These are phyloP conservation scores for Mizuhopecten yessoensis DNA, from an alignment of 1,140 invertebrate species.

Conservation along the genomic window DNA sequence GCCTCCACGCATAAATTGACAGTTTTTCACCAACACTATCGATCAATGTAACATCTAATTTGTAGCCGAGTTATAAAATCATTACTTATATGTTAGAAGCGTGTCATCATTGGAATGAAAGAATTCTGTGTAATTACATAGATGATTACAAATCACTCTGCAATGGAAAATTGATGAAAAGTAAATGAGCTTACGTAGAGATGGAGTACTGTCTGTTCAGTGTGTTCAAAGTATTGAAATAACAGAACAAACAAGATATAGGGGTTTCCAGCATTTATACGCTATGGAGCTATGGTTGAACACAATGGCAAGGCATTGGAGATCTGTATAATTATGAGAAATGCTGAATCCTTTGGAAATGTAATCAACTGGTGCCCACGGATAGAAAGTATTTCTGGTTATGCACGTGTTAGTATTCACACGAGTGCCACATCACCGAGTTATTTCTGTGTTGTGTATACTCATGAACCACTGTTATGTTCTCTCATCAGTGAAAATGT, in stretches of 20 bases:
- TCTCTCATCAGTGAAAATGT: too few relatives aligned
- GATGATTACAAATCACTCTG: background rate
- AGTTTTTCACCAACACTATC: background rate
- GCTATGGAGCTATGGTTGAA: background rate
- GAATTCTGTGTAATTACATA: slow-evolving; percentile 8
- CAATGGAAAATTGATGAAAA: background rate
- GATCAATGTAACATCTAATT: slow-evolving; percentile 9
- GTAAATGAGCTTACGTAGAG: background rate
- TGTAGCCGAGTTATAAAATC: slow-evolving; percentile 18
- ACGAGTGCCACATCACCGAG: background rate
- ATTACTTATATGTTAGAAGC: slow-evolving; percentile 35
- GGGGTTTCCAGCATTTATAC: background rate
- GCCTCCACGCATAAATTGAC: background rate
- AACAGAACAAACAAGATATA: background rate
- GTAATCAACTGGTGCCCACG: slow-evolving; percentile 15
- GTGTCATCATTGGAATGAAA: background rate
- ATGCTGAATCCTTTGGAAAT: background rate
- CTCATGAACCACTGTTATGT: too few relatives aligned
- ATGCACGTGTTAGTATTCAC: background rate
- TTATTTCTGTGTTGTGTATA: too few relatives aligned
- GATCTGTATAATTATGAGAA: slow-evolving; percentile 6
- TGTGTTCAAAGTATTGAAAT: background rate
- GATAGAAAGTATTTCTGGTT: background rate
- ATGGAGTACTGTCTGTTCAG: background rate
- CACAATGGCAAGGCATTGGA: background rate